A percentile compares a stretch with the other conserved stretches of the same genome.
Evolutionary conservation across 2,797 vertebrate genomes (phyloP).

Genomic region (Octomys mimax): DNA sequence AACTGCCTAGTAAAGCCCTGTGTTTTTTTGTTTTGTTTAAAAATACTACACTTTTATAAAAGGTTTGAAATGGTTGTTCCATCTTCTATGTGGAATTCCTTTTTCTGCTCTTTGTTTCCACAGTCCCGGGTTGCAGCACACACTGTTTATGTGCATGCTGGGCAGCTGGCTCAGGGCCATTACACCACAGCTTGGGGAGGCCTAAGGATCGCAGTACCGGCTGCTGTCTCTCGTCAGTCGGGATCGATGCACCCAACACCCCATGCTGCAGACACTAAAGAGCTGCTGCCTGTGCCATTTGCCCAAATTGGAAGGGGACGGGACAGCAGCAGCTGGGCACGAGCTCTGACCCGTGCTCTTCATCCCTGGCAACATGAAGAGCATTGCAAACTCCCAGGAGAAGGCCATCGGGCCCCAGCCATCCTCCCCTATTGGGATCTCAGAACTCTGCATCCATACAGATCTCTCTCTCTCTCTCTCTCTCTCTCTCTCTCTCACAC

Average conservation of each 20-base stretch:
- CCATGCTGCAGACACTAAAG: no score
- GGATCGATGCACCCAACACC: no score
- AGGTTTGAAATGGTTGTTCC: not conserved
- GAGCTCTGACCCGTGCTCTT: not conserved
- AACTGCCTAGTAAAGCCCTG: not conserved
- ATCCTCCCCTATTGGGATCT: not conserved
- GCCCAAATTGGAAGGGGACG: not conserved
- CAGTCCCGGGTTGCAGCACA: not conserved
- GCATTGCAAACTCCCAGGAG: conserved; percentile 60
- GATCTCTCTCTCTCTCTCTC: not conserved
- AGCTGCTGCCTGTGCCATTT: no score
- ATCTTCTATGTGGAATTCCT: not conserved
- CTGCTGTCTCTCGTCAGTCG: no score
- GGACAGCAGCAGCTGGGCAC: not conserved
- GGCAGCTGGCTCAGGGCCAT: not conserved
- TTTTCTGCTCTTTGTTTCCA: not conserved
- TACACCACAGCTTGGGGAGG: not conserved
- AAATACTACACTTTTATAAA: not conserved
- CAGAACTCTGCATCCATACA: not conserved
- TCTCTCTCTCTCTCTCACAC: no score
- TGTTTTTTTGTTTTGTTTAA: no score
- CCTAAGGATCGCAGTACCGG: no score
- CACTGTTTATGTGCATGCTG: no score
- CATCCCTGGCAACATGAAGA: conserved; percentile 62
- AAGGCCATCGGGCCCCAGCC: not conserved